Evolutionary conservation across 2,113 vertebrate species (phyloP).

Genomic region (Myodes glareolus): DNA sequence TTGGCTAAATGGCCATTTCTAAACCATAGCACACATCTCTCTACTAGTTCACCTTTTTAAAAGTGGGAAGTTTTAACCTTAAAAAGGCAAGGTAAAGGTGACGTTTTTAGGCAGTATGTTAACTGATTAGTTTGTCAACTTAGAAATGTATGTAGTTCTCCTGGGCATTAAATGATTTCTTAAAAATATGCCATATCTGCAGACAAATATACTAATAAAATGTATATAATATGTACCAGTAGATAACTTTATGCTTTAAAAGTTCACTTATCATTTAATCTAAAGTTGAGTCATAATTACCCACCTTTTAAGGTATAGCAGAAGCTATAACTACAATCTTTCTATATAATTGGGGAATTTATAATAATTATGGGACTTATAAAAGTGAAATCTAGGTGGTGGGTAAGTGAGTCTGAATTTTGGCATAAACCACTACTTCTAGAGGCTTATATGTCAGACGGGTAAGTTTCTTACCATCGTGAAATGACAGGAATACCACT

Average conservation of each 20-base stretch:
- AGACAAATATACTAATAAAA: neutral
- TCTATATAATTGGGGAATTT: constrained; percentile 49
- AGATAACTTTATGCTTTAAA: constrained; percentile 8
- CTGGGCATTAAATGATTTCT: constrained; percentile 44
- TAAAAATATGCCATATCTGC: neutral
- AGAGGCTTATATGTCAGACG: constrained; percentile 82
- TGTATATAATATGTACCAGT: neutral
- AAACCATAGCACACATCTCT: constrained; percentile 86
- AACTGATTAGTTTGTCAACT: constrained; percentile 59
- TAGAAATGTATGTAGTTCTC: constrained; percentile 42
- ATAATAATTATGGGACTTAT: constrained; percentile 65
- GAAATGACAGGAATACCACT: constrained; percentile 86
- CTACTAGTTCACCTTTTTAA: constrained; percentile 84
- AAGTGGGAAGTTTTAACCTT: constrained; percentile 70
- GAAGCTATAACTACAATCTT: constrained; percentile 29
- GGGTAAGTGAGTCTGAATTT: constrained; percentile 71
- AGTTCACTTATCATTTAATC: constrained; percentile 38
- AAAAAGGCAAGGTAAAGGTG: constrained; percentile 74
- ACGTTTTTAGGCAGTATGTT: constrained; percentile 66
- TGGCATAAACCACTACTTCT: constrained; percentile 75
- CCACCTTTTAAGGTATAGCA: constrained; percentile 18
- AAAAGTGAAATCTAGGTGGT: constrained; percentile 72
- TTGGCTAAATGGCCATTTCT: constrained; percentile 92
- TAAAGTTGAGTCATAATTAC: constrained; percentile 41
- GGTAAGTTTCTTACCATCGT: constrained; percentile 82